Conservation (phyloP, 2,888 invertebrate genomes). For the Tolmerus cingulatus region DNA sequence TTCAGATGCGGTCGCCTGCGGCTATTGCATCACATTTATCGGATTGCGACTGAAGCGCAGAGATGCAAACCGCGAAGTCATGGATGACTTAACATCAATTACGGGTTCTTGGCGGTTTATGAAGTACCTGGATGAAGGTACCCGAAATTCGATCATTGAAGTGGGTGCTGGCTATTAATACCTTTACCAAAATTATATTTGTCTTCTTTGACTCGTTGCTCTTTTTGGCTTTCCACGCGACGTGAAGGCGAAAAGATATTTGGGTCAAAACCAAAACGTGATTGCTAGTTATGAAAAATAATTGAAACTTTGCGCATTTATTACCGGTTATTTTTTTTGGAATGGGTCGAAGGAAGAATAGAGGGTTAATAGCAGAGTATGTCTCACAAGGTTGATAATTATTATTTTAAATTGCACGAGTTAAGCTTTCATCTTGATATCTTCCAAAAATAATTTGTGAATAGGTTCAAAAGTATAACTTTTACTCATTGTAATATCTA, state of each 20-base stretch:
- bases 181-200: neutral
- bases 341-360: neutral
- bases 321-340: neutral
- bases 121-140: neutral
- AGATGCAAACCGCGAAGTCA: neutral
- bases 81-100: neutral
- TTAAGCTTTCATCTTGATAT: neutral
- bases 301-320: neutral
- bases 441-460: neutral
- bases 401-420: neutral
- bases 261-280: neutral
- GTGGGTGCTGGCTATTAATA: neutral
- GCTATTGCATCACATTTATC: neutral
- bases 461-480: neutral
- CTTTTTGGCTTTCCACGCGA: neutral
- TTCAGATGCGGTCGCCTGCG: neutral
- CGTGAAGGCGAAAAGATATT: neutral
- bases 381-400: neutral
- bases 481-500: neutral
- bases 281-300: neutral
- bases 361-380: neutral
- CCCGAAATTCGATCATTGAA: neutral
- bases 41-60: neutral
- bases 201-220: neutral
- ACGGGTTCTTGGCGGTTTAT: neutral